Evolutionary conservation across 2,797 vertebrate genomes (phyloP).

Genomic region (Scolopax bukidnonensis): DNA sequence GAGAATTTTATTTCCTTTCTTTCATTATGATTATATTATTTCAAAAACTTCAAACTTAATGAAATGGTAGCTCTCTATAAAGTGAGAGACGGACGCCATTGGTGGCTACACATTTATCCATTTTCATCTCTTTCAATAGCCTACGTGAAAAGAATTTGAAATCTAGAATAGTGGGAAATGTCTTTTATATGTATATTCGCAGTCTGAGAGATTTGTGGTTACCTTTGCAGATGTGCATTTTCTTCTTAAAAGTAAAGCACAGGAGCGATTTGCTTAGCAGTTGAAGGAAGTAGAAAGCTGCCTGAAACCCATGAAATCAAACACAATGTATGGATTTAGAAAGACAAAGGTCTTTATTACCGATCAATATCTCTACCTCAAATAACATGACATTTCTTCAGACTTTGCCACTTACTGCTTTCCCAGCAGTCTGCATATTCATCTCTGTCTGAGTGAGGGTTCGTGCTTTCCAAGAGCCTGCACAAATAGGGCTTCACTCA

Average conservation of each 20-base stretch:
- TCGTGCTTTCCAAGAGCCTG: not conserved
- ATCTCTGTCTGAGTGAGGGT: not conserved
- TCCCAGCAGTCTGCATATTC: not conserved
- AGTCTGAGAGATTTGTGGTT: not conserved
- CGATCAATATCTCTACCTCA: not conserved
- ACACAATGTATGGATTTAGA: not conserved
- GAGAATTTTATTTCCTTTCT: constrained; percentile 81
- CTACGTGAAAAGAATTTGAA: constrained; percentile 64
- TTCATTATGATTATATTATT: constrained; percentile 77
- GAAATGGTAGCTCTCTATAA: constrained; percentile 73
- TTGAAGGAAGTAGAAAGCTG: not conserved
- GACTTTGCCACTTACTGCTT: not conserved
- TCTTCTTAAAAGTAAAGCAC: not conserved
- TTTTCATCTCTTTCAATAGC: constrained; percentile 74
- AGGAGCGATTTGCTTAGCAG: not conserved
- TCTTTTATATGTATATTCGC: constrained; percentile 32
- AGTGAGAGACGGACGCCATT: constrained; percentile 53
- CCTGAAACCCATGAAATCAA: not conserved
- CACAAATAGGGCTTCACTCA: not conserved
- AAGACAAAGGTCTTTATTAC: not conserved
- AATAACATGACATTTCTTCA: not conserved
- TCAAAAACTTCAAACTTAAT: constrained; percentile 73
- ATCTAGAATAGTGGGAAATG: not conserved
- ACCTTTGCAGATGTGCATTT: constrained; percentile 6
- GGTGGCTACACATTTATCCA: constrained; percentile 70